These are phyloP conservation scores for Rhagologus leucostigma DNA, from an alignment of 2,113 vertebrate genomes.

Conservation along the genomic window DNA sequence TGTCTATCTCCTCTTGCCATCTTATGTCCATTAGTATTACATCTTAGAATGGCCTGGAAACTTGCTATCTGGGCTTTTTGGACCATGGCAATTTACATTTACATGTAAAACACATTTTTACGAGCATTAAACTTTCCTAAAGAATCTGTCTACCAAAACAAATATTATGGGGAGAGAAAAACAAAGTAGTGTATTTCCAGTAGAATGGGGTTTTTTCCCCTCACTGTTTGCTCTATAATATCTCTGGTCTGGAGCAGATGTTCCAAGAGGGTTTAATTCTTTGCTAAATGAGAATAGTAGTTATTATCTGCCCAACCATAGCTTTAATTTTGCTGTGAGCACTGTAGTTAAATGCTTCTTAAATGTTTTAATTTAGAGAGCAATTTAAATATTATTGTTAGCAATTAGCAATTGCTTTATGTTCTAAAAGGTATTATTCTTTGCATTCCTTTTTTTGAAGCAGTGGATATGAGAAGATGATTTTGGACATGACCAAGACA, in stretches of 20 bases:
- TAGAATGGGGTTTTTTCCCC: accelerated
- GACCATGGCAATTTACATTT: too few species aligned
- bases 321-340: not conserved
- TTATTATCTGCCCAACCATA: not conserved
- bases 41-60: too few species aligned
- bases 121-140: not conserved
- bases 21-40: too few species aligned
- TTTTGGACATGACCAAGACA: not conserved
- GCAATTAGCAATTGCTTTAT: not conserved
- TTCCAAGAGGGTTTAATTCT: not conserved
- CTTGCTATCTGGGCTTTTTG: too few species aligned
- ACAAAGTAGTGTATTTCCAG: not conserved
- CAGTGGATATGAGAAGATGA: not conserved
- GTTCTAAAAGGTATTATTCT: not conserved
- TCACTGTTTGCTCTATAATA: not conserved
- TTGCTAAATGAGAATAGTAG: not conserved
- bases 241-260: not conserved
- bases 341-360: not conserved
- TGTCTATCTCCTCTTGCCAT: too few species aligned
- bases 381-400: not conserved
- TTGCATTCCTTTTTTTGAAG: not conserved
- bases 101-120: not conserved
- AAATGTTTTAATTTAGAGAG: not conserved
- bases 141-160: not conserved
- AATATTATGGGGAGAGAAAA: not conserved